These are phyloP conservation scores for Zhengitettix transpicula DNA, from an alignment of 2,888 invertebrate species.

Conservation along the genomic window DNA sequence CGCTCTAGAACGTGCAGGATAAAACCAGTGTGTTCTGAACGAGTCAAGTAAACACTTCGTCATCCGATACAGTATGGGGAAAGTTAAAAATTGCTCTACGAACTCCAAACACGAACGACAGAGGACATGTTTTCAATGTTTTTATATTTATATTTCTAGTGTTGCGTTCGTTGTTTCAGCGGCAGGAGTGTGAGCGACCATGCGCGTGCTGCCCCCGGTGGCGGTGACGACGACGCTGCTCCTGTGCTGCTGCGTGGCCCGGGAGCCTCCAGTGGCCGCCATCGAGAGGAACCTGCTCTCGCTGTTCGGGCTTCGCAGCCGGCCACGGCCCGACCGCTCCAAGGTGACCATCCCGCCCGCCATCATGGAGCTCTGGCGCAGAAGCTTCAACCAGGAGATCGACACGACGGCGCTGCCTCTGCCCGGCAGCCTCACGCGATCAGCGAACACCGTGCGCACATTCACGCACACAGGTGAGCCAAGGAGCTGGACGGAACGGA, in stretches of 20 bases:
- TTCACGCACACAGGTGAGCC: conserved; percentile 57
- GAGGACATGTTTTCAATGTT: too few relatives aligned
- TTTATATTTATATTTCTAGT: too few relatives aligned
- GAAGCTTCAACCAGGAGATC: conserved; percentile 13
- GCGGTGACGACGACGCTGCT: conserved; percentile 20
- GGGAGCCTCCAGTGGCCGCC: neutral
- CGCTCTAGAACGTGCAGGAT: too few relatives aligned
- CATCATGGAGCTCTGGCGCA: conserved; percentile 61
- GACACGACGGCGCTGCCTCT: conserved; percentile 32
- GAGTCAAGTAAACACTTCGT: too few relatives aligned
- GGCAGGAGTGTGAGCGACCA: conserved; percentile 24
- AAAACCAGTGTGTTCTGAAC: too few relatives aligned
- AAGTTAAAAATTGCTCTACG: too few relatives aligned
- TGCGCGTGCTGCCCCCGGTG: conserved; percentile 24
- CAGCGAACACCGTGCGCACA: conserved; percentile 72
- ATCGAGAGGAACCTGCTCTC: conserved; percentile 42
- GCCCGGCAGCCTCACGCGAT: conserved; percentile 49
- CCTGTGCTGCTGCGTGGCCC: conserved; percentile 4
- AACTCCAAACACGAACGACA: too few relatives aligned
- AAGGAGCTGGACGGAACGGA: too few relatives aligned
- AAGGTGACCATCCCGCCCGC: conserved; percentile 54
- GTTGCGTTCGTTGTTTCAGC: neutral
- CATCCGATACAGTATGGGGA: too few relatives aligned
- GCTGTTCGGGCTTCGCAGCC: conserved; percentile 38
- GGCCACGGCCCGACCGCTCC: conserved; percentile 30